Percentiles rank a stretch among this genome's conserved stretches.
These are phyloP conservation scores for Linnaemya vulpina DNA, from an alignment of 2,888 invertebrate genomes.

Conservation along the genomic window DNA sequence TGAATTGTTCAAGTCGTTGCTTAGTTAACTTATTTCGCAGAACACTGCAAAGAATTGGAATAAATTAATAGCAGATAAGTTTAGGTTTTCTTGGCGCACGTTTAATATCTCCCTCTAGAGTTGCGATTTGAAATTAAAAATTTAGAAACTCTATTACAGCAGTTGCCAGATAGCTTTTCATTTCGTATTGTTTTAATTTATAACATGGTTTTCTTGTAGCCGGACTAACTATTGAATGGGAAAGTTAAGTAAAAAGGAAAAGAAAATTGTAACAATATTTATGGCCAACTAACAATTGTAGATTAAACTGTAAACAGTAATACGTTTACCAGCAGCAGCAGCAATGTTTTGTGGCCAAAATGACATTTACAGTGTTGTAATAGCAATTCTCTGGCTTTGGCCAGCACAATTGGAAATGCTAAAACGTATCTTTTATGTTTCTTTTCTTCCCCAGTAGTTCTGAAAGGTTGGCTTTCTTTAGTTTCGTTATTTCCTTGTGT, in stretches of 20 bases:
- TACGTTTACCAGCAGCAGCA: constrained; percentile 48
- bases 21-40: not conserved
- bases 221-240: not conserved
- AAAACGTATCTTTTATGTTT: not conserved
- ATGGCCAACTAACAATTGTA: constrained; percentile 62
- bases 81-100: constrained; percentile 20
- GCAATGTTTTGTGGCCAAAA: constrained; percentile 61
- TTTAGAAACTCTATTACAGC: constrained; percentile 38
- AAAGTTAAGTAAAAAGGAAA: constrained; percentile 11
- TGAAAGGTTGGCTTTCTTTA: constrained; percentile 13
- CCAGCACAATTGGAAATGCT: constrained; percentile 24
- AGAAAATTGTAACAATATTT: constrained; percentile 56
- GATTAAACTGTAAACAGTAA: constrained; percentile 55
- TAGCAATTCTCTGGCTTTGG: constrained; percentile 43
- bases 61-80: constrained; percentile 33
- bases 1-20: constrained; percentile 26
- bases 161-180: not conserved
- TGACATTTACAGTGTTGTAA: constrained; percentile 66
- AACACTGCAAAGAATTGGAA: not conserved
- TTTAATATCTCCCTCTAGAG: constrained; percentile 56
- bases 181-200: not conserved
- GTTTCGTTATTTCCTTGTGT: constrained; percentile 14
- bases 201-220: not conserved
- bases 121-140: constrained; percentile 62
- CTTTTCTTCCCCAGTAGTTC: not conserved